Conservation (phyloP, 2,797 vertebrate species). For the Garrulus glandarius region DNA sequence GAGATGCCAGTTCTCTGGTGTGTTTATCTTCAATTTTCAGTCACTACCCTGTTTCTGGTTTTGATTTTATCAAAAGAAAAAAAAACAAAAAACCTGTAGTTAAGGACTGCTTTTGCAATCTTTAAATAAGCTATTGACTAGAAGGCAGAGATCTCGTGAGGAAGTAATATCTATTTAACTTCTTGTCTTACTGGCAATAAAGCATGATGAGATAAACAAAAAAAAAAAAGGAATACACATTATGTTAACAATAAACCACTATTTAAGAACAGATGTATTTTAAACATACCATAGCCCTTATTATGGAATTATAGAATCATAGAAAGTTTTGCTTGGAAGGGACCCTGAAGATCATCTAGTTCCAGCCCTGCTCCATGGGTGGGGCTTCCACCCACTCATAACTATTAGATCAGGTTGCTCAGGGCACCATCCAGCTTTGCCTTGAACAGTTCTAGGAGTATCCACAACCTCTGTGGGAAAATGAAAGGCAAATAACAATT, state of each 20-base stretch:
- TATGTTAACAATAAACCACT: background rate
- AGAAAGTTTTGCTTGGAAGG: background rate
- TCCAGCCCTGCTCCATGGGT: background rate
- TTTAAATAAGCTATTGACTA: background rate
- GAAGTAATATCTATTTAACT: background rate
- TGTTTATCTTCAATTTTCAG: background rate
- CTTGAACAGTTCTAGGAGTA: background rate
- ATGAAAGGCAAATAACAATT: background rate
- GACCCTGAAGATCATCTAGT: background rate
- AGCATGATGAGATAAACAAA: background rate
- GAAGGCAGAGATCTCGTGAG: background rate
- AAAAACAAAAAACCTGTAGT: background rate
- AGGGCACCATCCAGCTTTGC: background rate
- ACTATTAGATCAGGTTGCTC: background rate
- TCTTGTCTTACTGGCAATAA: background rate
- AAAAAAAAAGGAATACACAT: fast-evolving
- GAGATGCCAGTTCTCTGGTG: background rate
- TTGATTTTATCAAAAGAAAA: background rate
- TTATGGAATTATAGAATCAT: too few species aligned
- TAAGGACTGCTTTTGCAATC: background rate
- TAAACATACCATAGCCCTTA: fast-evolving
- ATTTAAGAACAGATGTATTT: background rate
- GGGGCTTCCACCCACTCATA: background rate
- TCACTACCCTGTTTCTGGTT: background rate
- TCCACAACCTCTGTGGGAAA: background rate